A percentile compares a stretch with the other conserved stretches of the same genome.
Conservation (phyloP, 2,797 vertebrate species). For the Lerista edwardsae region DNA sequence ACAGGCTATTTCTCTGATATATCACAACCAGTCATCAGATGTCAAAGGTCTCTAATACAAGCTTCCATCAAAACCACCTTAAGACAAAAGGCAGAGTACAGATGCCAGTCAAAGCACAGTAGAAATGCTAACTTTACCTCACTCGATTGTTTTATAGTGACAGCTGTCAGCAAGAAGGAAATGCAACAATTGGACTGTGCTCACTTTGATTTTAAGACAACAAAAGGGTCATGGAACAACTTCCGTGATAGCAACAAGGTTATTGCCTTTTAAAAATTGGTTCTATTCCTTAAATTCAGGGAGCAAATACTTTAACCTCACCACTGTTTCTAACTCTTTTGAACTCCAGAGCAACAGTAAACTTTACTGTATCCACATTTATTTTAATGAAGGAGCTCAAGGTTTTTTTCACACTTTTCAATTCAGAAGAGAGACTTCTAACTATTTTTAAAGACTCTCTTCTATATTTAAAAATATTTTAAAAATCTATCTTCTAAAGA, state of each 20-base stretch:
- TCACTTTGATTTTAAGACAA: conserved; percentile 6
- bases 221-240: not conserved
- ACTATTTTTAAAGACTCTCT: no score
- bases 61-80: not conserved
- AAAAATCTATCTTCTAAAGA: not conserved
- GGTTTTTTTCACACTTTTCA: no score
- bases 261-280: not conserved
- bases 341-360: not conserved
- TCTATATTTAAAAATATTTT: rapidly evolving
- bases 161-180: not conserved
- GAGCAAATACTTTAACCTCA: not conserved
- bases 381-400: not conserved
- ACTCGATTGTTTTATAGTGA: not conserved
- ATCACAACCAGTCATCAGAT: not conserved
- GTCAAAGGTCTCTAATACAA: conserved; percentile 1
- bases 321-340: not conserved
- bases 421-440: no score
- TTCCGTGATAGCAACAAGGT: not conserved
- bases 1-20: not conserved
- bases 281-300: not conserved
- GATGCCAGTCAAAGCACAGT: not conserved
- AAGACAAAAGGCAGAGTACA: not conserved
- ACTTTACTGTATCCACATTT: not conserved
- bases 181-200: not conserved
- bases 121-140: not conserved